These are phyloP conservation scores for Atrina japonica DNA, from an alignment of 2,888 invertebrate genomes.

Conservation along the genomic window DNA sequence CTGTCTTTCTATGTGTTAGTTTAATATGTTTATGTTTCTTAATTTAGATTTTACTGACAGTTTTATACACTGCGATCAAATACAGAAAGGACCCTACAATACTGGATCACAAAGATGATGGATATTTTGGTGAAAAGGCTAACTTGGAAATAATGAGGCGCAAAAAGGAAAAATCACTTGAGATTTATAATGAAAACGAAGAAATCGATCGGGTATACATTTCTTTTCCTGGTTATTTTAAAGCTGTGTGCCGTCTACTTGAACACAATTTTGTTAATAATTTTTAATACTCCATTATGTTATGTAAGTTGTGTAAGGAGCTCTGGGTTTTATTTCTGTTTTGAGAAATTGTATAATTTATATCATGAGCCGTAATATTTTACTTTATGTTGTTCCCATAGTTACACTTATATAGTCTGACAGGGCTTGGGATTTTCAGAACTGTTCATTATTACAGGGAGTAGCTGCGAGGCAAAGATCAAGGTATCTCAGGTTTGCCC, in stretches of 20 bases:
- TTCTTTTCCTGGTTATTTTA: too few species aligned
- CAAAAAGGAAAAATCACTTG: slow-evolving; percentile 57
- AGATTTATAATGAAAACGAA: slow-evolving; percentile 61
- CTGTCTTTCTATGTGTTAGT: too few species aligned
- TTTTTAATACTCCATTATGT: too few species aligned
- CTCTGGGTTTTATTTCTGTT: too few species aligned
- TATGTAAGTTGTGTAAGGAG: too few species aligned
- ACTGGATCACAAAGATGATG: slow-evolving; percentile 70
- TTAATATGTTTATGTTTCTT: too few species aligned
- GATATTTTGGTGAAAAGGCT: slow-evolving; percentile 59
- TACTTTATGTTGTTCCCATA: too few species aligned
- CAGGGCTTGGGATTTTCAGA: too few species aligned
- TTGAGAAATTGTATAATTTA: too few species aligned
- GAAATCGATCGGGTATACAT: slow-evolving; percentile 72
- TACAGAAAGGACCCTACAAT: slow-evolving; percentile 73
- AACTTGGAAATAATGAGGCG: slow-evolving; percentile 51
- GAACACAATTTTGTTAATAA: too few species aligned
- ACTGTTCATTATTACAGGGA: slow-evolving; percentile 63
- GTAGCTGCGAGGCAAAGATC: slow-evolving; percentile 78
- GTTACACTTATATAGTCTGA: too few species aligned
- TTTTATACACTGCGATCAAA: slow-evolving; percentile 67
- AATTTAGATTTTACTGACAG: slow-evolving; percentile 68
- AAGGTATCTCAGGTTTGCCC: slow-evolving; percentile 77
- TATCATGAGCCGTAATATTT: too few species aligned
- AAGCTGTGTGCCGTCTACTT: not conserved